Evolutionary conservation across 2,888 invertebrate species (phyloP), one percentile per base, ranked within the genome.

Genomic region (Cheilosia grossa): DNA sequence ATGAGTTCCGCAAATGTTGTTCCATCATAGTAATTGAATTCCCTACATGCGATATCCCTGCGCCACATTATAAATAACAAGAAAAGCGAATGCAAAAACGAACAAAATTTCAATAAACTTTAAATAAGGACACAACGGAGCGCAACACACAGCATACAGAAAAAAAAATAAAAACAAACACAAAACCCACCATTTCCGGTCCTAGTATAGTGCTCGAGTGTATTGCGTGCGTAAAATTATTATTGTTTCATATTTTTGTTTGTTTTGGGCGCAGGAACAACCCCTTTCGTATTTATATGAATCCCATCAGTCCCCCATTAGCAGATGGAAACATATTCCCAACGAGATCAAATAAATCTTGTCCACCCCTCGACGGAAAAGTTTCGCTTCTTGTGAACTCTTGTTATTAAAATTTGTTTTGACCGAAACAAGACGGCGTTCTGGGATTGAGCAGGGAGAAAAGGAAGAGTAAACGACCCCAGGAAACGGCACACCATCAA

Each of bases 1-100:
- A 80, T 80, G 85, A 85, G 80, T 58, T 72, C 75, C 66, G 56
- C 67, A 58, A 67, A 69, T 85, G 69, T 69, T 80, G 56, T 78
- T 80, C 66, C 83, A 85, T 85, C 85, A 85, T 44, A 75, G 85
- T 85, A 85, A 85, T 85, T 85, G 85, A 85, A 85, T 72, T 85
- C 72, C 67, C 59, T 63, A 21, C 66, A 66, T 54, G 70, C 79
- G 59, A 79, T 74, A 61, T 51, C 44, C 63, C 17, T 54, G 49
- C 33, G 54, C 79, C 66, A 75, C 70, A 77, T 70, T 75, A 80
- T 85, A 85, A 85, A 85, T 81, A 75, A 83, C 44, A 85, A 70
- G 54, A 44, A 79, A 67, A 56, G 40, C 70, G 54, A 72, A 56
- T 78, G 67, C 56, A 67, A 75, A 54, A 70, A 49, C 51, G 56